Evolutionary conservation across 1,140 invertebrate species (phyloP), one percentile per base, ranked within the genome.

Genomic region (Capitella teleta): DNA sequence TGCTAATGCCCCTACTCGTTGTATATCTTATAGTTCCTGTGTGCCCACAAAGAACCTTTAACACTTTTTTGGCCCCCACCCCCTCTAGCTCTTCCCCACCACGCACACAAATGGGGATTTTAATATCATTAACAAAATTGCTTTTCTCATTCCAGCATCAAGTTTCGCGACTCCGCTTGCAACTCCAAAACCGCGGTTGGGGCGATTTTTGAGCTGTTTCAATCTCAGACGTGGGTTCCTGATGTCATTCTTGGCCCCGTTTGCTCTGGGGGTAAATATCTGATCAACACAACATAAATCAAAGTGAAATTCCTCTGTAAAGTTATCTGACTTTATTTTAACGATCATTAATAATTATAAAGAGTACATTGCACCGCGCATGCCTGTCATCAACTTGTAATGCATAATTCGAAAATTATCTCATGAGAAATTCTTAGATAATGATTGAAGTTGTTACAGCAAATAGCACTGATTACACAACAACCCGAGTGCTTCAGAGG

Each of bases 191-290:
- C 25, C 18, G 42, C 19, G 8, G 42, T 44, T 16, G 42, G 42
- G 21, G 21, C 21, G 4, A 44, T 44, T 16, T 44, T 44, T n/a
- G 21, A 44, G 42, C 28, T 44, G 10, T 28, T 44, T 26, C 8
- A 32, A n/a, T 1, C 21, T 26, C 23, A 44, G 21, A 25, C 21
- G 5, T 41, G 28, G n/a, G 34, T 24, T 18, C 64, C 63, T 6
- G 58, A 68, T 49, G 48, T 68, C 5, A 61, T 68, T 34, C 47
- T 64, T 0, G 64, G 66, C 25, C 64, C 64, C 5, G 61, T 63
- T 30, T 68, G 66, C 45, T 64, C 64, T 5, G 52, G 47, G 41
- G 64, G 66, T 66, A 52, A 54, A 51, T 44, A 4, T 26, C 3
- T 25, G 2, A 5, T 25, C 8, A 26, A 44, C 42, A 25, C 14